phyloP scores from a whole-genome alignment of 2,888 invertebrate genomes.

The Julus scandinavius region DNA sequence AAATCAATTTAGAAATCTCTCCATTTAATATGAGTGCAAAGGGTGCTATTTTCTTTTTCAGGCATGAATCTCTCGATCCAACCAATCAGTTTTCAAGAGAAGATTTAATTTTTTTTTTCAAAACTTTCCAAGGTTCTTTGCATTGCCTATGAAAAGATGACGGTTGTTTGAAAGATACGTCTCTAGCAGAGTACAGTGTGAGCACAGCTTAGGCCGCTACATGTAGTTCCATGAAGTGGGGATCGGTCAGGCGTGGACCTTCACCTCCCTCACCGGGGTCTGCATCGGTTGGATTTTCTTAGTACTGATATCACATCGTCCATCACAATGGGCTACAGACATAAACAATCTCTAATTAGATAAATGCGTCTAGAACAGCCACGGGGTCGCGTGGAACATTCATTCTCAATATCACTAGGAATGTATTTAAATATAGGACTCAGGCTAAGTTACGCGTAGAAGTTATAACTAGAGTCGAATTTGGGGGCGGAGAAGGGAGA shows the following conservation, averaged over 20 bases:
- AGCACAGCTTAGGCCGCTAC: background rate
- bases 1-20: too few relatives aligned
- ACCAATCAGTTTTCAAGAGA: too few relatives aligned
- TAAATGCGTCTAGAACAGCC: conserved; percentile 33
- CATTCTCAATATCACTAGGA: conserved; percentile 42
- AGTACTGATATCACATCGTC: conserved; percentile 42
- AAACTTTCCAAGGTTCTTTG: too few relatives aligned
- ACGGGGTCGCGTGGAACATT: conserved; percentile 39
- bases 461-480: conserved; percentile 27
- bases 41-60: too few relatives aligned
- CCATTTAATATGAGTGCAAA: too few relatives aligned
- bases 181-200: background rate
- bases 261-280: conserved; percentile 2
- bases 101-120: too few relatives aligned
- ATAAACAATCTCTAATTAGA: conserved; percentile 42
- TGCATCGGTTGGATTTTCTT: conserved; percentile 42
- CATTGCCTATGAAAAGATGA: too few relatives aligned
- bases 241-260: background rate
- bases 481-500: background rate
- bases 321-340: conserved; percentile 41
- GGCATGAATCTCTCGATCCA: too few relatives aligned
- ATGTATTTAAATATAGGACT: conserved; percentile 30
- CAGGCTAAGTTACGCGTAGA: conserved; percentile 25
- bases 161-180: background rate
- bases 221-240: background rate